Percentiles rank a stretch among this genome's conserved stretches.
Evolutionary conservation across 2,888 invertebrate species (phyloP).

Genomic region (Archips crataeganus): DNA sequence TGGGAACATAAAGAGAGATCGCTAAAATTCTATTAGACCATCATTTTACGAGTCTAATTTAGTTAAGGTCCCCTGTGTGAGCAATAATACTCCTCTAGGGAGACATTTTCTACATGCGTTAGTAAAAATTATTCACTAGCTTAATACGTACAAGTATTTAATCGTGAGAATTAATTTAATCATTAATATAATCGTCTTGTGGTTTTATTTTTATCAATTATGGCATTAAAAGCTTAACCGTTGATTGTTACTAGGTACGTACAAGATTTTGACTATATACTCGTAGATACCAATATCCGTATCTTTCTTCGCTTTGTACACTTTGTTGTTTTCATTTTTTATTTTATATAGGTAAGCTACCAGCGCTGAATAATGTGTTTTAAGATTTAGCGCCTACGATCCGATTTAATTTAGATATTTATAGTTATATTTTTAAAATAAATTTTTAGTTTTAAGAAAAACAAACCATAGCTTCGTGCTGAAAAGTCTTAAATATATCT

Average conservation of each 20-base stretch:
- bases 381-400: too few relatives aligned
- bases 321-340: not conserved
- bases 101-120: constrained; percentile 21
- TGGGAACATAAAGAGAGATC: constrained; percentile 9
- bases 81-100: constrained; percentile 20
- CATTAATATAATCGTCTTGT: not conserved
- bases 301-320: not conserved
- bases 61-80: constrained; percentile 24
- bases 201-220: not conserved
- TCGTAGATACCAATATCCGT: not conserved
- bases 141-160: not conserved
- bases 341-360: not conserved
- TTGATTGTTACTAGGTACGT: not conserved
- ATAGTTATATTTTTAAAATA: too few relatives aligned
- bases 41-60: constrained; percentile 30
- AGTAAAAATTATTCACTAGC: constrained; percentile 11
- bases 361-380: too few relatives aligned
- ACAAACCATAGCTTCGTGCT: too few relatives aligned
- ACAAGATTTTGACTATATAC: not conserved
- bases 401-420: too few relatives aligned
- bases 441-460: too few relatives aligned
- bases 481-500: too few relatives aligned
- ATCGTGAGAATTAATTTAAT: constrained; percentile 12
- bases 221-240: not conserved
- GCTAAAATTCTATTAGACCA: constrained; percentile 10